Base-by-base conservation (phyloP, 2,797 vertebrate genomes). In the Hippoglossus hippoglossus region DNA sequence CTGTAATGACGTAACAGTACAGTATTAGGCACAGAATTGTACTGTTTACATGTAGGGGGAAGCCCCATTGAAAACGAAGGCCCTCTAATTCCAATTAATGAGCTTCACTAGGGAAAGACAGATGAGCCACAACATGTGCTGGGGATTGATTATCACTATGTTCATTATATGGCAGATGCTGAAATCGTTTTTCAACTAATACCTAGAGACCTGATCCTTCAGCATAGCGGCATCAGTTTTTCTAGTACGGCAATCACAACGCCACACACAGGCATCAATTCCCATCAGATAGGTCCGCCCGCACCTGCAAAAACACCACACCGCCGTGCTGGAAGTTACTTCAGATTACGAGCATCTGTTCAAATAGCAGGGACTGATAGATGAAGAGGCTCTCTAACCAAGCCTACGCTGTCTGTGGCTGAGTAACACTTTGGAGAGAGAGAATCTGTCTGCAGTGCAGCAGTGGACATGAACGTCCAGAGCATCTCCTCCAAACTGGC, bases 391-490 rank as follows among this genome's bases (percentile, higher is more conserved):
- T 80, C 78, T 85, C 69, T 31, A 55, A 64, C 52, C 49, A 49
- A 84, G 67, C 84, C 82, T 77, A 76, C 73, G 49, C 79, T 64
- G 82, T 83, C 73, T 89, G 81, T 73, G 74, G 70, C 79, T 71
- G 76, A 86, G 73, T 67, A 75, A 53, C 75, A 77, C 63, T 9
- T 47, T 64, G 63, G 51, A 46, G 44, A 46, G 75, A 65, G 72
- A 82, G 81, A 80, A 55, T 70, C 67, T 82, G 77, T 87, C 91
- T 91, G 91, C 91, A 92, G 88, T 93, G 93, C 92, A 92, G 91
- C 90, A 92, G 76, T 77, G 79, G 81, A 89, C 83, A 70, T 75
- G 78, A 76, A 88, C 83, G 77, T 77, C 81, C 78, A 73, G 36
- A 86, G 87, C 63, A 53, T 87, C 82, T 84, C 73, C 66, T 79